Conservation (phyloP, 2,113 vertebrate genomes). For the Plecturocebus donacophilus region DNA sequence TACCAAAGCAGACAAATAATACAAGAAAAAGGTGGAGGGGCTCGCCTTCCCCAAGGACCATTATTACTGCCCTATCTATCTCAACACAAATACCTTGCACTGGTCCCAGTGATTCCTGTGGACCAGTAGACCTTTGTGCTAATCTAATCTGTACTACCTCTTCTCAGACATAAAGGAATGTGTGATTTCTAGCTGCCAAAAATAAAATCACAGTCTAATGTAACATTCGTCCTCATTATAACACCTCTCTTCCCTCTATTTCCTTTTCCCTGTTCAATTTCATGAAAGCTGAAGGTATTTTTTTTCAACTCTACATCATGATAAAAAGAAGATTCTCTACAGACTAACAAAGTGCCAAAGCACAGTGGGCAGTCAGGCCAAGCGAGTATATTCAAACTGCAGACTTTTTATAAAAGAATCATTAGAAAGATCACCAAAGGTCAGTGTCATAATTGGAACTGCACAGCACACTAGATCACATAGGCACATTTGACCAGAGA, state of each 20-base stretch:
- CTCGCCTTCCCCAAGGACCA: neutral
- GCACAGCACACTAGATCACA: neutral
- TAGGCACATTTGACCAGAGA: neutral
- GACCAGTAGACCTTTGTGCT: neutral
- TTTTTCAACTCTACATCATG: neutral
- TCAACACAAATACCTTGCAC: neutral
- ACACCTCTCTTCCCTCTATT: neutral
- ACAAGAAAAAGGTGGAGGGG: neutral
- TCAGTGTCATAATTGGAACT: neutral
- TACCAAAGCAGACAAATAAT: neutral
- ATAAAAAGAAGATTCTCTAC: neutral
- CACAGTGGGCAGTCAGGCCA: neutral
- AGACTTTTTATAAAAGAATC: neutral
- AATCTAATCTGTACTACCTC: neutral
- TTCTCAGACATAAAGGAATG: neutral
- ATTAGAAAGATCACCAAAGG: neutral
- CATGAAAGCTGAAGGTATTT: neutral
- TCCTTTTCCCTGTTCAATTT: slow-evolving; percentile 17
- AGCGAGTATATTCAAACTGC: neutral
- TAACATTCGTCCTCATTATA: neutral
- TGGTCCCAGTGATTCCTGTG: neutral
- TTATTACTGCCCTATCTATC: neutral
- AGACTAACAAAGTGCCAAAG: neutral
- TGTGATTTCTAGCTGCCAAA: slow-evolving; percentile 38
- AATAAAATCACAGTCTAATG: neutral